Base-by-base conservation (phyloP, 2,797 vertebrate genomes). In the Tamandua tetradactyla region DNA sequence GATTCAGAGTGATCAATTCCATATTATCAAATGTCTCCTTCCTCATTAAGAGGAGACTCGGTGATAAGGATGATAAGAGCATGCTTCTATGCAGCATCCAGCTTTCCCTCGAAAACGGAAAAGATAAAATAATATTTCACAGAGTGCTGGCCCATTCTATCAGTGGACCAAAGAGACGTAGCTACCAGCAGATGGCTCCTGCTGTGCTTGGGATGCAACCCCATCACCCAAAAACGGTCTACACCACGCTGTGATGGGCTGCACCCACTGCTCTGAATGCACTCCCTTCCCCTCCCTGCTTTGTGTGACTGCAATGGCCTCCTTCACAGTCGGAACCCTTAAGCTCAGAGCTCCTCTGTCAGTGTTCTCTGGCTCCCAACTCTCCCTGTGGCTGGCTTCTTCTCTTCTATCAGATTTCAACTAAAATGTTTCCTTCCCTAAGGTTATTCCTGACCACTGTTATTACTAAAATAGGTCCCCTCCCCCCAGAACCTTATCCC, bases 231-330 rank as follows among this genome's bases (percentile, higher is more conserved):
- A 14, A 66, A 32, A 5, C 0, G 42, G 64, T 30, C 59, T 7
- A 1, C 2, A 8, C 0, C 32, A 35, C 55, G 3, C 5, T 3
- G 42, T 1, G 10, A 35, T 2, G 32, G 0, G 42, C 30, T 62
- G 25, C 0, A 5, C 3, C 87, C 49, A 5, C 15, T 35, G 20
- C n/a, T 2, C 32, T 2, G 32, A 23, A 2, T 0, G 30, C 37
- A n/a, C 57, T 35, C 44, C 66, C 82, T 47, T 35, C 27, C 1
- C 59, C 15, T 13, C 30, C 27, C 25, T 2, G 27, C 78, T 17
- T 22, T 3, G 30, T 7, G 17, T 10, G 0, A 6, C 49, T 79
- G 32, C 27, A 8, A 1, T 0, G 1, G 9, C 68, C 37, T 5
- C 57, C 42, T 64, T 9, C 2, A 4, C 0, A 32, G 30, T 32